Base-by-base conservation (phyloP, 2,797 vertebrate species). In the Chrosomus eos region DNA sequence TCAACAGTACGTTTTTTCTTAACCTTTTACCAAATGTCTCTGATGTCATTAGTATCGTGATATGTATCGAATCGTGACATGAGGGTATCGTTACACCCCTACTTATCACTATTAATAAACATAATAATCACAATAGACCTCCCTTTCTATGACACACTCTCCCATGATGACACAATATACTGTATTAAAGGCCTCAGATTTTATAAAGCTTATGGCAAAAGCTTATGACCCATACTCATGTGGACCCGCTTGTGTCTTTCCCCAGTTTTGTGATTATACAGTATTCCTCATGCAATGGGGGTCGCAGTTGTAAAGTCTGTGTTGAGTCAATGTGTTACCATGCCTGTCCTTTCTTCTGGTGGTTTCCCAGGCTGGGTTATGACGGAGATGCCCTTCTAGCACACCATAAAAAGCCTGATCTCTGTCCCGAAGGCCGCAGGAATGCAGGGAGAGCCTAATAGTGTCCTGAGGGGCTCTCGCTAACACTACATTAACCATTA, bases 401-500 rank as follows among this genome's bases (percentile, higher is more conserved):
- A 13, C 18, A 6, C 72, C 72, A 83, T 83, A 84, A 78, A 83
- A 84, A 58, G 82, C 7, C 82, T 33, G 36, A 78, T 88, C 80
- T 84, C 77, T 60, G 40, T 85, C 82, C 80, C 82, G 81, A 80
- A 72, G 48, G 86, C 78, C 18, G 74, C 70, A 55, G 82, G 82
- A 84, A 79, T 80, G 58, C 33, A 70, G 53, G 48, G 45, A 77
- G 40, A 67, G 48, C 82, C 84, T 87, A 85, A 87, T 83, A 60
- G 75, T 85, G 85, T 82, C 88, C 88, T 72, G 80, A 87, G 85
- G 84, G 85, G 82, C 75, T 85, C 82, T 88, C 81, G 67, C 72
- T 58, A 84, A 48, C 81, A 77, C 77, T 87, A 31, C 81, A 86
- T 85, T 88, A 90, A 88, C 86, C 78, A 84, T 91, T 88, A 89